Base-by-base conservation (phyloP, 2,797 vertebrate species). In the Tiaroga cobitis region DNA sequence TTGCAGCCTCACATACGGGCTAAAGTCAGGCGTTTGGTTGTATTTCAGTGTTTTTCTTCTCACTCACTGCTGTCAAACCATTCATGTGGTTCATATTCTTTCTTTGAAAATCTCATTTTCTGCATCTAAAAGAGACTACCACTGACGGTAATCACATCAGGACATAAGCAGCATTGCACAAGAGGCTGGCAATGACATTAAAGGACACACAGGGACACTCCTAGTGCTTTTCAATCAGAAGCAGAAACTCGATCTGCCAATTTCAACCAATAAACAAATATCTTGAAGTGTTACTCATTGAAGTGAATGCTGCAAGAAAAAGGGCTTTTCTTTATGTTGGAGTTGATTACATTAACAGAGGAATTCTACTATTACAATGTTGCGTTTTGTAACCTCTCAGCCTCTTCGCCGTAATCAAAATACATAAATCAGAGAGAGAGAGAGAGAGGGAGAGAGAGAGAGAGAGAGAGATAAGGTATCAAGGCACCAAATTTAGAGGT, bases 91-190 rank as follows among this genome's bases (percentile, higher is more conserved):
- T 87, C 65, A 79, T 83, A 77, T 84, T 80, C 79, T 88, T 87
- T 87, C 70, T 88, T 88, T 78, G 67, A 79, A 79, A 89, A 88
- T 91, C 89, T 86, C 7, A 87, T 88, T 88, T 88, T 87, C 81
- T 79, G 43, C 73, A 81, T 81, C 81, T 91, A 67, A 51, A 37
- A 46, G 77, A 78, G 67, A 84, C 41, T 78, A 74, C 54, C 32
- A 77, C 74, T 69, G 83, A 79, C 56, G 18, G 72, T 83, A 89
- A 91, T 86, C 86, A 82, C 87, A 87, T 89, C 87, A 87, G 80
- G 29, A 88, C 85, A 84, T 79, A 79, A 85, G 80, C 76, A 81
- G 82, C 85, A 84, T 81, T 72, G 82, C 68, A 81, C 76, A 74
- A 26, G 65, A 91, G 76, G 19, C 75, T 81, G 79, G 83, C 81